Conservation (phyloP, 2,888 invertebrate species). For the Quadroppia sp. region DNA sequence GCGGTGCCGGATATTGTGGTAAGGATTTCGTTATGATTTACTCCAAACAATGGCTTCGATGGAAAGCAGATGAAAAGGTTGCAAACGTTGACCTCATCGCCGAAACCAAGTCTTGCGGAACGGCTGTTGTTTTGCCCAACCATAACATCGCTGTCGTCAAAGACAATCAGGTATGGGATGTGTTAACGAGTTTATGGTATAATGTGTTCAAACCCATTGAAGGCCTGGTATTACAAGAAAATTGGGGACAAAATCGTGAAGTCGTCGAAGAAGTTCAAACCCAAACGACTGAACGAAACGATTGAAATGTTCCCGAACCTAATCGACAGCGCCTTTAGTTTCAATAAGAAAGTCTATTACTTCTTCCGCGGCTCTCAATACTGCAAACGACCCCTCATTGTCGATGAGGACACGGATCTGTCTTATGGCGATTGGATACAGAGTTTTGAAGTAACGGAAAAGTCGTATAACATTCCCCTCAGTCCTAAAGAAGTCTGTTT, state of each 20-base stretch:
- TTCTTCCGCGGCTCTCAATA: constrained; percentile 17
- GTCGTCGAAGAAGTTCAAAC: background rate
- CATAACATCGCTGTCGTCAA: constrained; percentile 6
- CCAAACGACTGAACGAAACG: background rate
- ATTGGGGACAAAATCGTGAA: background rate
- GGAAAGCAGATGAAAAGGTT: background rate
- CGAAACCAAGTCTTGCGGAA: background rate
- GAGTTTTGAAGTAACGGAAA: background rate
- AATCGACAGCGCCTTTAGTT: background rate
- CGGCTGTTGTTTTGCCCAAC: constrained; percentile 7
- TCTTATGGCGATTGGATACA: constrained; percentile 4
- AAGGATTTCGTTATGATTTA: background rate
- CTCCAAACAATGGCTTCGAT: background rate
- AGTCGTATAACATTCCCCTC: background rate
- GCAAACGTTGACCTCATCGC: background rate
- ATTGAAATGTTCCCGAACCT: background rate
- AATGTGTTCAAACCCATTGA: background rate
- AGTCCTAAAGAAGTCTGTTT: background rate
- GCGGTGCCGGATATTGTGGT: background rate
- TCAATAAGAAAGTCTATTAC: constrained; percentile 8
- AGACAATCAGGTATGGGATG: background rate
- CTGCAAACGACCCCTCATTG: constrained; percentile 18
- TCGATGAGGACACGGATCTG: background rate
- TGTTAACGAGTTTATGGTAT: background rate
- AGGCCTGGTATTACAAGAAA: constrained; percentile 28